Evolutionary conservation across 1,140 invertebrate genomes (phyloP), one percentile per base, ranked within the genome.

Genomic region (Habropoda laboriosa): DNA sequence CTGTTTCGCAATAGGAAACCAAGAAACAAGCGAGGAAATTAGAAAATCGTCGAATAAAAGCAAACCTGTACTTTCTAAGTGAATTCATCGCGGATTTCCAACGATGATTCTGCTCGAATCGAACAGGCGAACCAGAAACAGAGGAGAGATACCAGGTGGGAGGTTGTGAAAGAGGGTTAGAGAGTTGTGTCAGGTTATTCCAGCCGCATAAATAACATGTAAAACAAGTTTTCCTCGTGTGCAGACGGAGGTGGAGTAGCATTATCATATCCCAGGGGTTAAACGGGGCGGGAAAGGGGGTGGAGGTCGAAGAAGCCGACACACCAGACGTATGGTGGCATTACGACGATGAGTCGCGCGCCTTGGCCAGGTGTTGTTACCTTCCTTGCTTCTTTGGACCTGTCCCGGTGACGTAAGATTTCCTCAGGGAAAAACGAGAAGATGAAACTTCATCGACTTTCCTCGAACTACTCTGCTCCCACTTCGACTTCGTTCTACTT

Each of bases 371-470:
- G 80, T 75, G 72, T 64, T 75, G 35, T 24, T 75, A 53, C 38
- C 38, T 42, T 55, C 21, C 18, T 30, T 30, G 64, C 12, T 68
- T 53, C 63, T 53, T 66, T 57, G 66, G 58, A 45, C 79, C 72
- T 81, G 82, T 85, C 83, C 81, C 73, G 78, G 66, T 82, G 81
- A 87, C 83, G 86, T 88, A 89, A 89, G 86, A 89, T 89, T 88
- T 88, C 88, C 87, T 88, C 75, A 24, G 87, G 87, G 88, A 83
- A 67, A 83, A 66, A 16, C 45, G 53, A 24, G 32, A 63, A 53
- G 76, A 72, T 55, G 76, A 38, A 72, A 61, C 67, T 42, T 53
- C 47, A 47, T 77, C 74, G 74, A 60, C 53, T 60, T 55, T n/a
- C 13, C 12, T 35, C 32, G 12, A 58, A 74, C 71, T 8, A 4